Evolutionary conservation across 2,888 invertebrate genomes (phyloP).

Genomic region (Prosopocoilus inquinatus): DNA sequence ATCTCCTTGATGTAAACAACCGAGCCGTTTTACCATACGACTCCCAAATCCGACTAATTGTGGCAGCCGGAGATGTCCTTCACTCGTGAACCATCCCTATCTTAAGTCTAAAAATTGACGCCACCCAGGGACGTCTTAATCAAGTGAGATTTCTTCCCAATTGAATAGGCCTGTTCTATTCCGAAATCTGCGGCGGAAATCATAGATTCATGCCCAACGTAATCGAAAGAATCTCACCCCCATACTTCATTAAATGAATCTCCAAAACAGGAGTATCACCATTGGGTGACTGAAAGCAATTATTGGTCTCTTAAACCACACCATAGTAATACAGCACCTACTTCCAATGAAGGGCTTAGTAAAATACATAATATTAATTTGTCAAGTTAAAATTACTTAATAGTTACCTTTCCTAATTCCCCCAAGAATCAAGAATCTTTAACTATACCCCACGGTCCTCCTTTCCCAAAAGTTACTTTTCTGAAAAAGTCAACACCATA

Average conservation of each 20-base stretch:
- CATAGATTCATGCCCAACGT: slow-evolving; percentile 64
- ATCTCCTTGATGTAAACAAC: too few species aligned
- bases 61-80: too few species aligned
- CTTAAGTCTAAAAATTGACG: too few species aligned
- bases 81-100: too few species aligned
- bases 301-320: slow-evolving; percentile 59
- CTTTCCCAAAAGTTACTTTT: slow-evolving; percentile 30
- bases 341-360: slow-evolving; percentile 62
- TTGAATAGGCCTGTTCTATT: slow-evolving; percentile 68
- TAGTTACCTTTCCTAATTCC: too few species aligned
- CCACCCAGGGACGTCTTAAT: slow-evolving; percentile 56
- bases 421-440: too few species aligned
- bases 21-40: too few species aligned
- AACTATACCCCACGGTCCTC: slow-evolving; percentile 52
- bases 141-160: slow-evolving; percentile 63
- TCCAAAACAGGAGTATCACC: slow-evolving; percentile 50
- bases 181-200: slow-evolving; percentile 79
- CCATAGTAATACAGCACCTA: slow-evolving; percentile 62
- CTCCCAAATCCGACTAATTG: too few species aligned
- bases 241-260: slow-evolving; percentile 61
- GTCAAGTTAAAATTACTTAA: too few species aligned
- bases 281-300: slow-evolving; percentile 62
- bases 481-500: slow-evolving; percentile 31
- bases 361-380: slow-evolving; percentile 61
- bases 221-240: slow-evolving; percentile 56